Percentiles rank a stretch among this genome's conserved stretches.
These are phyloP conservation scores for Dolichomitus sp. DNA, from an alignment of 2,888 invertebrate genomes.

Conservation along the genomic window DNA sequence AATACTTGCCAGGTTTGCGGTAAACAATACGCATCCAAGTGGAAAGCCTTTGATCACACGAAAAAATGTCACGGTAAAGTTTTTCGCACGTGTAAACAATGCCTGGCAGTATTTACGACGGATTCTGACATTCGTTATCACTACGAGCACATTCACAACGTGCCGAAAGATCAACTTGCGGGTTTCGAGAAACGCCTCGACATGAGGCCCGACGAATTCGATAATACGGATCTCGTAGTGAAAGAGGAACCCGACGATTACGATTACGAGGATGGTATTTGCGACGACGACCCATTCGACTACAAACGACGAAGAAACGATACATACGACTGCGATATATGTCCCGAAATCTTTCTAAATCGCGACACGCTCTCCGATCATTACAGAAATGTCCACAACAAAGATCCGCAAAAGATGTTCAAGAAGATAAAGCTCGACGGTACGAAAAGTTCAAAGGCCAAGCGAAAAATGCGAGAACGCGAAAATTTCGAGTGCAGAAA, in stretches of 20 bases:
- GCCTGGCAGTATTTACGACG: constrained; percentile 88
- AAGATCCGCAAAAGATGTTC: constrained; percentile 79
- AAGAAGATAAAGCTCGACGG: constrained; percentile 74
- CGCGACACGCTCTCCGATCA: constrained; percentile 80
- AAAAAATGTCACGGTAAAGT: constrained; percentile 88
- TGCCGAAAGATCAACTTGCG: constrained; percentile 82
- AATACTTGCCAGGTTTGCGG: constrained; percentile 89
- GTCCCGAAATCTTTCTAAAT: constrained; percentile 83
- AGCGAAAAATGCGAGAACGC: constrained; percentile 72
- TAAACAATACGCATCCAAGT: constrained; percentile 88
- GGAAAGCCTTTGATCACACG: constrained; percentile 89
- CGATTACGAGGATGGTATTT: constrained; percentile 78
- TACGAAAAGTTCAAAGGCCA: constrained; percentile 55
- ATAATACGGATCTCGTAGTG: constrained; percentile 75
- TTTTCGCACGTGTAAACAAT: constrained; percentile 88
- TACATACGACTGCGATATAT: constrained; percentile 83
- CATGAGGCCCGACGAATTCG: constrained; percentile 74
- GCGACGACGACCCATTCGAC: constrained; percentile 75
- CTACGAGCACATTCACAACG: constrained; percentile 85
- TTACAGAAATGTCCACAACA: constrained; percentile 83
- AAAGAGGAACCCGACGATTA: constrained; percentile 84
- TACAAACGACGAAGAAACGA: constrained; percentile 78
- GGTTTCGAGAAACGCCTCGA: constrained; percentile 81
- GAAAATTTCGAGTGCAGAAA: constrained; percentile 83
- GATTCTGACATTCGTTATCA: constrained; percentile 87